These are phyloP conservation scores for Tonatia bakeri DNA, from an alignment of 2,113 vertebrate species.

Conservation along the genomic window DNA sequence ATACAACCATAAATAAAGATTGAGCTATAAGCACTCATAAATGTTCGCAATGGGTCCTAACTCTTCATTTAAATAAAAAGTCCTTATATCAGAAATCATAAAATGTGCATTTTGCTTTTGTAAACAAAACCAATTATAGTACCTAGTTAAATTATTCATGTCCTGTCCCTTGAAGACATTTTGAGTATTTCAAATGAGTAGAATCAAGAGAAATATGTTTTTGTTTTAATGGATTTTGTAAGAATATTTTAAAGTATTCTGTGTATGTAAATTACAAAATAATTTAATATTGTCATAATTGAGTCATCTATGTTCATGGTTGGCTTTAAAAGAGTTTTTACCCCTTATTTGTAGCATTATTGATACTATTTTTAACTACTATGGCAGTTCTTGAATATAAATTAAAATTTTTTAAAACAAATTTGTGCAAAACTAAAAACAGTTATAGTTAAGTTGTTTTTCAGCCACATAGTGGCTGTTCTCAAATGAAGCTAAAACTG, in stretches of 20 bases:
- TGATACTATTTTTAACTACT: constrained; percentile 54
- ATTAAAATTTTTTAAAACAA: constrained; percentile 12
- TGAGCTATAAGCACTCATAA: constrained; percentile 2
- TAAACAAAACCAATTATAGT: constrained; percentile 23
- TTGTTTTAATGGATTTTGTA: constrained; percentile 47
- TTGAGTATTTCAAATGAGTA: constrained; percentile 42
- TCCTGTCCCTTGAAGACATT: constrained; percentile 50
- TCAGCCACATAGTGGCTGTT: constrained; percentile 49
- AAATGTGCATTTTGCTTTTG: constrained; percentile 44
- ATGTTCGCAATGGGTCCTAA: constrained; percentile 26
- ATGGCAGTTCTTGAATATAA: background rate
- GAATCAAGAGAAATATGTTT: constrained; percentile 14
- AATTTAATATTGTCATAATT: constrained; percentile 34
- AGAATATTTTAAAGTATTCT: constrained; percentile 47
- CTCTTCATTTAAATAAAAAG: background rate
- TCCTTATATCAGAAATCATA: background rate
- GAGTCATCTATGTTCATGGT: constrained; percentile 22
- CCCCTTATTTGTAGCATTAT: constrained; percentile 36
- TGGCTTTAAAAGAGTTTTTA: constrained; percentile 28
- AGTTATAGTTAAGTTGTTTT: constrained; percentile 59
- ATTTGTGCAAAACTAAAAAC: constrained; percentile 43
- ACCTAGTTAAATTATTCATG: constrained; percentile 24
- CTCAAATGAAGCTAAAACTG: constrained; percentile 62
- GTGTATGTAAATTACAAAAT: constrained; percentile 39
- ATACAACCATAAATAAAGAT: background rate